These are phyloP conservation scores for Augiades crinisus DNA, from an alignment of 2,888 invertebrate species.

Conservation along the genomic window DNA sequence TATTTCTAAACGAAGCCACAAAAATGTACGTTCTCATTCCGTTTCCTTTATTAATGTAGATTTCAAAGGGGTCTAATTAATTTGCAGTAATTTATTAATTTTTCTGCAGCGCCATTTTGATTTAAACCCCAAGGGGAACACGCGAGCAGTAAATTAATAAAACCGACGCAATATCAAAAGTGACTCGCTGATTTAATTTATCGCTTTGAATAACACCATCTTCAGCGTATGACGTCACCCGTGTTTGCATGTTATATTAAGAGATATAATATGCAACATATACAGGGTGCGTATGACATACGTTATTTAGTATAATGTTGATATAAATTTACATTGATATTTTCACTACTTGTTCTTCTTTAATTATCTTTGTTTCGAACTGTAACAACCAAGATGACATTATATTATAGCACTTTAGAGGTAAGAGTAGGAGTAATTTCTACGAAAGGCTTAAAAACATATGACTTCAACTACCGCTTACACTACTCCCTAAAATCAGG, in stretches of 20 bases:
- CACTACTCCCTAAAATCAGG: too few relatives aligned
- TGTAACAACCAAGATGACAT: too few relatives aligned
- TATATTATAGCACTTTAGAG: too few relatives aligned
- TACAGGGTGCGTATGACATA: too few relatives aligned
- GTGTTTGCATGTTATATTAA: neutral
- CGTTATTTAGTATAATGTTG: too few relatives aligned
- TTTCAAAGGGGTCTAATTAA: constrained; percentile 24
- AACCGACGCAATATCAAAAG: constrained; percentile 17
- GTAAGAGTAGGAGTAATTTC: too few relatives aligned
- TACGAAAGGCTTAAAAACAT: too few relatives aligned
- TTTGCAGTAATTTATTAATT: constrained; percentile 25
- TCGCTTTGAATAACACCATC: neutral
- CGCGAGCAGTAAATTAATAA: constrained; percentile 21
- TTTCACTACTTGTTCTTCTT: too few relatives aligned
- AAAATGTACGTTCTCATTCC: constrained; percentile 14
- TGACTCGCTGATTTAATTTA: constrained; percentile 21
- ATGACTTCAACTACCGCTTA: too few relatives aligned
- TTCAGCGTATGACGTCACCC: constrained; percentile 2
- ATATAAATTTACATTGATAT: too few relatives aligned
- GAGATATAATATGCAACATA: neutral
- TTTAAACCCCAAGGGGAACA: constrained; percentile 17
- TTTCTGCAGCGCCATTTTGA: constrained; percentile 23
- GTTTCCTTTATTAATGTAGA: constrained; percentile 16
- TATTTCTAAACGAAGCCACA: constrained; percentile 23
- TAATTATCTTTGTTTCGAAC: too few relatives aligned